phyloP scores from a whole-genome alignment of 2,113 vertebrate genomes.

The Lycocorax pyrrhopterus region DNA sequence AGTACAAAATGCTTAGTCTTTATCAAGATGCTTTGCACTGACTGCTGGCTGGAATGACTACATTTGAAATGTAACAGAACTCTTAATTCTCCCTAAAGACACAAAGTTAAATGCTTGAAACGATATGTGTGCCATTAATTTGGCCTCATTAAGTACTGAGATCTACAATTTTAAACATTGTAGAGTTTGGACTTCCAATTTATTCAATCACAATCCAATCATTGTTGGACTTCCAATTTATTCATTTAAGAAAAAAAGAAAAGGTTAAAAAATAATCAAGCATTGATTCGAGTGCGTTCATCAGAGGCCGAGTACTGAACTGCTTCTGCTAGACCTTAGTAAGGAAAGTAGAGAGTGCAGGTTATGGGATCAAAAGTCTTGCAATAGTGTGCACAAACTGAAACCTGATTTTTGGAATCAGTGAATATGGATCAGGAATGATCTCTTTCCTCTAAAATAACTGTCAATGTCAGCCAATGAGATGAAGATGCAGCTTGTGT shows the following conservation, averaged over 20 bases:
- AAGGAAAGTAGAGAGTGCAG: background rate
- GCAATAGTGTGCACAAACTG: background rate
- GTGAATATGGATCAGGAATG: background rate
- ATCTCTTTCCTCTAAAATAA: background rate
- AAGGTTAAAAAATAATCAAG: background rate
- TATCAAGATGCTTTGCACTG: background rate
- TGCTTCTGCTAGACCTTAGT: conserved; percentile 14
- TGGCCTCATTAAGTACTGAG: conserved; percentile 25
- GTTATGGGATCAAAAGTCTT: background rate
- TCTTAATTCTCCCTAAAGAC: conserved; percentile 53
- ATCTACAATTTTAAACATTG: background rate
- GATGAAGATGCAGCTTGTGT: background rate
- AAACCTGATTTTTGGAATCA: background rate
- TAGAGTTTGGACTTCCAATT: background rate
- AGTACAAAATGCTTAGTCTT: background rate
- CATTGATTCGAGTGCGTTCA: background rate
- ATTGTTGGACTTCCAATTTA: background rate
- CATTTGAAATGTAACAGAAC: background rate
- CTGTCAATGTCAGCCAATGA: background rate
- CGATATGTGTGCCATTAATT: conserved; percentile 40
- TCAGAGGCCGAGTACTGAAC: conserved; percentile 13
- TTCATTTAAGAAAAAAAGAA: background rate
- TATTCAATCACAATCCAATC: background rate
- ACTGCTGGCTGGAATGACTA: conserved; percentile 20
- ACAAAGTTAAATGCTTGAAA: conserved; percentile 38